Conservation (phyloP, 2,797 vertebrate genomes). For the Megalops cyprinoides region DNA sequence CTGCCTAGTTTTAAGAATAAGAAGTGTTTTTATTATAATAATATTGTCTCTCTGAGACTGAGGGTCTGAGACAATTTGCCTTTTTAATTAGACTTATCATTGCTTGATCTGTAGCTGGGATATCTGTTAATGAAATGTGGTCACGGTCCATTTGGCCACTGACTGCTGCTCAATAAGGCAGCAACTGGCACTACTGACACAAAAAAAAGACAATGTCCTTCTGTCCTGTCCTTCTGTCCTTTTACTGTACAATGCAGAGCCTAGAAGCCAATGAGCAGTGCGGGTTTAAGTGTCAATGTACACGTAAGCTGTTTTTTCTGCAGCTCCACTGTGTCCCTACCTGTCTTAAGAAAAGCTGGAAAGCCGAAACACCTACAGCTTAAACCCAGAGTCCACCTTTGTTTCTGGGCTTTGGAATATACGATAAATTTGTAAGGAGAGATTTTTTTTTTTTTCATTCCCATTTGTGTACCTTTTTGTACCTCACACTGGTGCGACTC, state of each 20-base stretch:
- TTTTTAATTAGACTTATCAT: too few species aligned
- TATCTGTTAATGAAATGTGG: too few species aligned
- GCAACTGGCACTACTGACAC: too few species aligned
- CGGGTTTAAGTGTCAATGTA: background rate
- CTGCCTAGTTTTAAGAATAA: background rate
- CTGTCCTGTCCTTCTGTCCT: too few species aligned
- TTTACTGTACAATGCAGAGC: too few species aligned
- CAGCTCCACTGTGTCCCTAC: background rate
- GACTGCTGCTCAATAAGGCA: too few species aligned
- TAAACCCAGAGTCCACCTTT: background rate
- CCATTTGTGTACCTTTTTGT: background rate
- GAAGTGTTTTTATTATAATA: background rate
- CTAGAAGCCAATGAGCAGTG: background rate
- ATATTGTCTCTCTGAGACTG: too few species aligned
- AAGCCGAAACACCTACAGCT: background rate
- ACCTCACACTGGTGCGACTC: too few species aligned
- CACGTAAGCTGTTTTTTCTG: background rate
- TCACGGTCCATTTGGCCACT: too few species aligned
- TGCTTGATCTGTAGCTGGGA: too few species aligned
- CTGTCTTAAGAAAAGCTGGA: background rate
- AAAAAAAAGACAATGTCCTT: too few species aligned
- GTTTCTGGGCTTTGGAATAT: background rate
- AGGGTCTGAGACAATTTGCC: too few species aligned
- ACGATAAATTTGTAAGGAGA: background rate
- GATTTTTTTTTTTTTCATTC: background rate